Evolutionary conservation across 1,140 invertebrate genomes (phyloP).

Genomic region (Trachymyrmex septentrionalis): DNA sequence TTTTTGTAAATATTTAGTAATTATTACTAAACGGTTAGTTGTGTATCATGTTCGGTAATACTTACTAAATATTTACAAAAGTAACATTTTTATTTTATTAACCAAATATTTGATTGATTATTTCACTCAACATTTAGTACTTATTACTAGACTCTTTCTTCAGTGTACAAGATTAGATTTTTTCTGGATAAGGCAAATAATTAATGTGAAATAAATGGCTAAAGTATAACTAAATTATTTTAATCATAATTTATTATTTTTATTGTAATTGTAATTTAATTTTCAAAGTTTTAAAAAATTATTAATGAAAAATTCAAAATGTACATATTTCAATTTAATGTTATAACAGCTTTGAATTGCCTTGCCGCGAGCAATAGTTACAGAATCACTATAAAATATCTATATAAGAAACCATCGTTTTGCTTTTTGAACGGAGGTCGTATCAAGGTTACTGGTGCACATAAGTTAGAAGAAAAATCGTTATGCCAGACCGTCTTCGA

Average conservation of each 20-base stretch:
- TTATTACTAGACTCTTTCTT: too few species aligned
- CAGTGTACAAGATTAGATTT: neutral
- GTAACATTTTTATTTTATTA: too few species aligned
- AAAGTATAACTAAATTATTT: neutral
- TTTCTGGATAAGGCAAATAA: neutral
- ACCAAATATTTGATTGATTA: too few species aligned
- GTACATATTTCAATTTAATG: neutral
- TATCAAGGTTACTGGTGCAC: constrained; percentile 47
- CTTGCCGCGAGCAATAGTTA: constrained; percentile 8
- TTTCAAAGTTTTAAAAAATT: neutral
- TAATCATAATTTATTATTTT: too few species aligned
- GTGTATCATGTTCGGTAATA: too few species aligned
- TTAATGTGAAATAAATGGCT: neutral
- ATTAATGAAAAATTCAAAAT: neutral
- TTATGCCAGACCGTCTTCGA: constrained; percentile 56
- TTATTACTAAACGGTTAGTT: too few species aligned
- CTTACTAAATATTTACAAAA: too few species aligned
- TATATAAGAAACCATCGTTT: constrained; percentile 27
- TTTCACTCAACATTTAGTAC: too few species aligned
- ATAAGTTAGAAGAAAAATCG: constrained; percentile 71
- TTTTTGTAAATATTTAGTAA: too few species aligned
- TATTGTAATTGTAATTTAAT: neutral
- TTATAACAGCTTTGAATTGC: neutral
- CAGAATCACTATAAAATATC: neutral
- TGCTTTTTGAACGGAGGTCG: constrained; percentile 60